Percentiles rank a stretch among this genome's conserved stretches.
Conservation (phyloP, 2,888 invertebrate genomes). For the Diplolepis rosae region DNA sequence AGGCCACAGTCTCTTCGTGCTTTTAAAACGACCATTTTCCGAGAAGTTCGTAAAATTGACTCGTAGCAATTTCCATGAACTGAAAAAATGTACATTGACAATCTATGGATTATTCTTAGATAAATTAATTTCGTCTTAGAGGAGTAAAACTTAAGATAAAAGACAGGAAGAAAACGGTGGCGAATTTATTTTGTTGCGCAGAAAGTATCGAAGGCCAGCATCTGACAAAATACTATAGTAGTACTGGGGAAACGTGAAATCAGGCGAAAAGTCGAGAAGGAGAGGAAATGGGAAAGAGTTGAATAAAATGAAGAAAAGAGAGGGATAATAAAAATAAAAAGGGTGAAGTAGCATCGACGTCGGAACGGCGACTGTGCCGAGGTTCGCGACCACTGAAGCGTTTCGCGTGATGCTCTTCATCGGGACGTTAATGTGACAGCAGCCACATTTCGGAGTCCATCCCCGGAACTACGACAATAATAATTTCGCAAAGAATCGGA, state of each 20-base stretch:
- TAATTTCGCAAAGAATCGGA: slow-evolving; percentile 54
- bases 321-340: slow-evolving; percentile 35
- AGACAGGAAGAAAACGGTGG: slow-evolving; percentile 9
- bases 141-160: neutral
- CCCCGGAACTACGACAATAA: slow-evolving; percentile 60
- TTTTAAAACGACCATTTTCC: no score
- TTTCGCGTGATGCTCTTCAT: slow-evolving; percentile 60
- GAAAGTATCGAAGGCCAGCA: neutral
- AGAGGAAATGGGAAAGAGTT: slow-evolving; percentile 35
- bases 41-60: no score
- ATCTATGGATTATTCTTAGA: no score
- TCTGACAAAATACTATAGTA: slow-evolving; percentile 8
- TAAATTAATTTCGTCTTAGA: neutral
- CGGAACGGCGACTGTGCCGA: slow-evolving; percentile 51
- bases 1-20: no score
- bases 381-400: slow-evolving; percentile 58
- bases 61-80: no score
- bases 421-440: slow-evolving; percentile 69
- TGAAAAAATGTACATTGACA: no score
- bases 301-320: slow-evolving; percentile 39
- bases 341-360: slow-evolving; percentile 43
- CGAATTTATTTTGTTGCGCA: slow-evolving; percentile 23
- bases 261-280: slow-evolving; percentile 52
- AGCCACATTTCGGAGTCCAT: slow-evolving; percentile 63
- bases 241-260: slow-evolving; percentile 39